Base-by-base conservation (phyloP, 2,888 invertebrate genomes). In the Nemotelus pantherinus region DNA sequence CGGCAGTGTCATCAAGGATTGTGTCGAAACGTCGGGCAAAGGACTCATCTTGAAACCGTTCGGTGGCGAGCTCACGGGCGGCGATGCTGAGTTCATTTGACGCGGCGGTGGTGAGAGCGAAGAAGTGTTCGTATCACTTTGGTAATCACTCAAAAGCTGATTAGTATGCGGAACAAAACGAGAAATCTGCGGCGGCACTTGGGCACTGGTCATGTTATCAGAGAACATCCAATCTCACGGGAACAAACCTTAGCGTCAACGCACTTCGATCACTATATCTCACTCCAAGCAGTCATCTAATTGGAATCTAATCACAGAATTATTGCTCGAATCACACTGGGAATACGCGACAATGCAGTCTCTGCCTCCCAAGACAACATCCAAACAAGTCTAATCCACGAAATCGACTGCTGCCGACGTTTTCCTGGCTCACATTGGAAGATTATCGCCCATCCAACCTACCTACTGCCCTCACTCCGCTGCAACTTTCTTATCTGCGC, bases 161-260 rank as follows among this genome's bases (percentile, higher is more conserved):
- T 68, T 83, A 2, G 77, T 43, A 60, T 85, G 85, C 81, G 84
- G 84, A 7, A 87, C 82, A 81, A 86, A 84, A 70, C 86, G 85
- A 76, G 85, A 84, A 77, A 86, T 82, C 79, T 85, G 85, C 44
- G 84, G 84, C 68, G 86, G 85, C 82, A 87, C 85, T 84, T 86
- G 87, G 79, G 83, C 87, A 85, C 86, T 86, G 80, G 87, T 86
- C 86, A 86, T 86, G 81, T 82, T 85, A 82, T 76, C 3, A 65
- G n/a, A n/a, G 10, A 45, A 45, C 43, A 55, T 79, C 55, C 64
- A 63, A 74, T n/a, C 41, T 63, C 63, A 2, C 63, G 5, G 25
- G 25, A 45, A 10, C 44, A 65, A 65, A 39, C 39, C 60, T 68
- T 75, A 76, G 67, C 63, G 67, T 55, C 48, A 10, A 67, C 64